A percentile compares a stretch with the other conserved stretches of the same genome.
phyloP scores from a whole-genome alignment of 2,797 vertebrate genomes.

The Molossus alvarezi region DNA sequence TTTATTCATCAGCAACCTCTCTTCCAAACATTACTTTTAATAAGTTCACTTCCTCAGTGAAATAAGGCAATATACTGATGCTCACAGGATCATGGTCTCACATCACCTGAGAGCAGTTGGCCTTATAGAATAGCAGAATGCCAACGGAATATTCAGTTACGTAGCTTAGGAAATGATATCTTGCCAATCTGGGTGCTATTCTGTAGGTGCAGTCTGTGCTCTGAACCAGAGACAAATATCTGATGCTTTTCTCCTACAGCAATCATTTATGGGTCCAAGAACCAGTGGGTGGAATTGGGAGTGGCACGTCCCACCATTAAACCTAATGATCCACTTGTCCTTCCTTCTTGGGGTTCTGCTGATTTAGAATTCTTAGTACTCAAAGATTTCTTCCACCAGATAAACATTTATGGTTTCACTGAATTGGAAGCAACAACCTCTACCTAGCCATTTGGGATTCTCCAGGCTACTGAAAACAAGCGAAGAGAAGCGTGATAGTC shows the following conservation, averaged over 20 bases:
- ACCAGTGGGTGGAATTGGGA: neutral
- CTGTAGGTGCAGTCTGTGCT: neutral
- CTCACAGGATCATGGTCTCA: neutral
- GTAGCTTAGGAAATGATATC: neutral
- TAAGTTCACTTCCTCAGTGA: slow-evolving; percentile 47
- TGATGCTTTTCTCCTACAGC: neutral
- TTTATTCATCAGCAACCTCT: slow-evolving; percentile 24
- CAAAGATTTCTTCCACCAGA: neutral
- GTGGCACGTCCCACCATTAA: neutral
- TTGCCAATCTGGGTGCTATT: neutral
- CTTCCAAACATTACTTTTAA: slow-evolving; percentile 44
- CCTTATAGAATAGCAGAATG: neutral
- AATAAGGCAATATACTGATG: neutral
- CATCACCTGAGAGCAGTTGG: slow-evolving; percentile 27
- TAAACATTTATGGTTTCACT: neutral
- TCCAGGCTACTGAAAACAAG: neutral
- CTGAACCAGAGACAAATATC: slow-evolving; percentile 10
- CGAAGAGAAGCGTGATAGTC: neutral
- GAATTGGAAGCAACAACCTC: neutral
- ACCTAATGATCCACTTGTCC: neutral
- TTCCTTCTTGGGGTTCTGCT: slow-evolving; percentile 11
- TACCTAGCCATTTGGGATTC: neutral
- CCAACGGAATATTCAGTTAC: neutral
- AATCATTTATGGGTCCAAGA: neutral
- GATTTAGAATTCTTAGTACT: neutral